phyloP scores from a whole-genome alignment of 2,797 vertebrate species.

The Antrozous pallidus region DNA sequence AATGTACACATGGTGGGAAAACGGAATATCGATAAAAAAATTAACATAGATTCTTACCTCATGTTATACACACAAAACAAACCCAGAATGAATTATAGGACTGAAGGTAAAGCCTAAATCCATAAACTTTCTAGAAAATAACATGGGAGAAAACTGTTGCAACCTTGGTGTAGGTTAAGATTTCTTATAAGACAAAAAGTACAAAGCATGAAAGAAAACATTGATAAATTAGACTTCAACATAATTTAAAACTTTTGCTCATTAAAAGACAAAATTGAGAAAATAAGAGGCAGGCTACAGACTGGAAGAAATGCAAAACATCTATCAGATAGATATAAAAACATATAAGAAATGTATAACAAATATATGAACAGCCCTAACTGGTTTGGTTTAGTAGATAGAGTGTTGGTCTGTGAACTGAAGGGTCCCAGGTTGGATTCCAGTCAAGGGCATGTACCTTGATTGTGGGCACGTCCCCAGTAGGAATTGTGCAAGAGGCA shows the following conservation, averaged over 20 bases:
- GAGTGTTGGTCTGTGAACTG: too few relatives aligned
- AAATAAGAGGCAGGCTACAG: not conserved
- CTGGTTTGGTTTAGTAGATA: too few relatives aligned
- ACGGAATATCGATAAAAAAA: not conserved
- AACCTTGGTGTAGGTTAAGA: not conserved
- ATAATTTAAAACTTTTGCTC: not conserved
- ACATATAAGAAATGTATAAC: not conserved
- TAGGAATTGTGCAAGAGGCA: too few relatives aligned
- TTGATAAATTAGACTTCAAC: not conserved
- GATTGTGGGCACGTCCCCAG: too few relatives aligned
- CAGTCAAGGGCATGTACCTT: too few relatives aligned
- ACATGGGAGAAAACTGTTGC: not conserved
- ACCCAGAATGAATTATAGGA: not conserved
- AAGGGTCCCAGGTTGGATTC: too few relatives aligned
- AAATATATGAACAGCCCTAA: not conserved
- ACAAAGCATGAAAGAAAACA: not conserved
- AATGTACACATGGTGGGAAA: not conserved
- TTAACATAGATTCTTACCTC: not conserved
- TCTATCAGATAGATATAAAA: not conserved
- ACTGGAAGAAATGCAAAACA: not conserved
- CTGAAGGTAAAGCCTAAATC: not conserved
- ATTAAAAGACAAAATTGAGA: not conserved
- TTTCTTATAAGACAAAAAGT: not conserved
- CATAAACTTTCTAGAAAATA: not conserved
- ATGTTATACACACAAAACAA: not conserved